Evolutionary conservation across 1,140 invertebrate species (phyloP).

Genomic region (Melanaphis sacchari): DNA sequence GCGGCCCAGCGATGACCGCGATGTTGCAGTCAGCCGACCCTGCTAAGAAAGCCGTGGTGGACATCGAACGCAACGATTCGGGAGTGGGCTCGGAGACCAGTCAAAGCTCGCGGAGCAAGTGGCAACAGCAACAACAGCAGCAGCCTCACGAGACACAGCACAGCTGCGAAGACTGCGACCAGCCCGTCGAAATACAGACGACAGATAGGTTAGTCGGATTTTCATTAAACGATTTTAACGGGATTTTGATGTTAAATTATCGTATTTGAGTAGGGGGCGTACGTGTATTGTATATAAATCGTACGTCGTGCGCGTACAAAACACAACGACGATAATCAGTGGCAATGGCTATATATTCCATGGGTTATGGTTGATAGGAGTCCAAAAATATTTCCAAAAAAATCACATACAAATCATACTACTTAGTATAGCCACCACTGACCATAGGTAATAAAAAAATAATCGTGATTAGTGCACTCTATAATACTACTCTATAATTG

Average conservation of each 20-base stretch:
- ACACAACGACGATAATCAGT: too few species aligned
- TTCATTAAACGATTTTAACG: not conserved
- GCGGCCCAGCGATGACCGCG: conserved; percentile 53
- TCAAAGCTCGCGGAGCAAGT: conserved; percentile 80
- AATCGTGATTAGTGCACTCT: too few species aligned
- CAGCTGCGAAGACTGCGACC: conserved; percentile 80
- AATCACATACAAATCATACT: too few species aligned
- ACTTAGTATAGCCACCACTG: too few species aligned
- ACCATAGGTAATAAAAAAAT: too few species aligned
- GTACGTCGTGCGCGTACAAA: too few species aligned
- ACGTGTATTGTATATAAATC: too few species aligned
- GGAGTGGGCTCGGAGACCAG: conserved; percentile 92
- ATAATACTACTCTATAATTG: too few species aligned
- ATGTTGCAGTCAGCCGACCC: not conserved
- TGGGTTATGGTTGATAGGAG: too few species aligned
- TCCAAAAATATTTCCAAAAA: too few species aligned
- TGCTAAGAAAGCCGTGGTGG: conserved; percentile 64
- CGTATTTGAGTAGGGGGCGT: too few species aligned
- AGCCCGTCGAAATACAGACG: conserved; percentile 73
- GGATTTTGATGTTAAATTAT: not conserved
- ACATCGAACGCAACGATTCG: conserved; percentile 89
- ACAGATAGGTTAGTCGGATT: conserved; percentile 68
- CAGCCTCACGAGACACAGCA: conserved; percentile 67
- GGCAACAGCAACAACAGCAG: conserved; percentile 65
- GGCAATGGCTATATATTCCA: too few species aligned